A percentile compares a stretch with the other conserved stretches of the same genome.
phyloP scores from a whole-genome alignment of 92 coral and sea anemone species.

The Porites divaricata region DNA sequence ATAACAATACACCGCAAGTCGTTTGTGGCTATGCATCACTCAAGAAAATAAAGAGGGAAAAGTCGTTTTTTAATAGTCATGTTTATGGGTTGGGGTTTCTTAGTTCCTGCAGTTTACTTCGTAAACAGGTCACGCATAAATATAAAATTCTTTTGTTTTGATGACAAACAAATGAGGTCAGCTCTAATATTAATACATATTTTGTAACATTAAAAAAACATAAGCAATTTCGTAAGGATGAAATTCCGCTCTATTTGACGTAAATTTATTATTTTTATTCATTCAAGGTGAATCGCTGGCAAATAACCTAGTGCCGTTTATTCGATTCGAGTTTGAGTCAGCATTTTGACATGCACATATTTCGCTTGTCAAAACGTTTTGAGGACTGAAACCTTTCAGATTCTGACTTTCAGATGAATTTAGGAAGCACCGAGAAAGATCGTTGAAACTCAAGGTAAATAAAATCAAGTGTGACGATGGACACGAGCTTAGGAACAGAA shows the following conservation, averaged over 20 bases:
- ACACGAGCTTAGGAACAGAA: background rate
- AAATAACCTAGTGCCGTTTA: background rate
- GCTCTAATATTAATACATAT: too few species aligned
- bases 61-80: too few species aligned
- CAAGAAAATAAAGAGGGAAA: too few species aligned
- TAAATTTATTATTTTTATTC: background rate
- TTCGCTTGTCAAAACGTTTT: background rate
- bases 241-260: constrained; percentile 5
- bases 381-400: constrained; percentile 4
- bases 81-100: too few species aligned
- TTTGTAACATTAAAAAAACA: background rate
- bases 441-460: constrained; percentile 4
- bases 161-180: background rate
- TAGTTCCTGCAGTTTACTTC: too few species aligned
- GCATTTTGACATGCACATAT: background rate
- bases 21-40: too few species aligned
- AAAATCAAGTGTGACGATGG: constrained; percentile 7
- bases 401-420: background rate
- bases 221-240: background rate
- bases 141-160: too few species aligned
- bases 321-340: constrained; percentile 11
- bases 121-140: too few species aligned
- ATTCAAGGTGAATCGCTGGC: background rate
- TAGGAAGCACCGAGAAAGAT: background rate
- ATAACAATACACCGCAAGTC: too few species aligned